Percentiles rank a stretch among this genome's conserved stretches.
Conservation (phyloP, 1,140 invertebrate genomes). For the Holcopasites calliopsidis region DNA sequence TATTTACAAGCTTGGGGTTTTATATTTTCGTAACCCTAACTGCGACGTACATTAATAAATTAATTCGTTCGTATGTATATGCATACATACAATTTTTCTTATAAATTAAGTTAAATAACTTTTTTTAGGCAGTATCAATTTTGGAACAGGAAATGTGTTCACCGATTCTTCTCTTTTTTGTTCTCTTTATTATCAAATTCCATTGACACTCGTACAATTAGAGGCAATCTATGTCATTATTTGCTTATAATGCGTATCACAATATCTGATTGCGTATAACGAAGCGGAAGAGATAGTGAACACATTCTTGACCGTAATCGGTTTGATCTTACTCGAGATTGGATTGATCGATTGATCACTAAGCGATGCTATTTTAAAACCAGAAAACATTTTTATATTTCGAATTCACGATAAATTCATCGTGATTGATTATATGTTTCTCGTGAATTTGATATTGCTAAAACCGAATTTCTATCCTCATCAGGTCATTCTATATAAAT, state of each 20-base stretch:
- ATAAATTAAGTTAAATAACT: slow-evolving; percentile 58
- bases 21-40: slow-evolving; percentile 14
- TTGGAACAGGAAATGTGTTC: neutral
- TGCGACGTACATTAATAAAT: slow-evolving; percentile 42
- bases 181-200: neutral
- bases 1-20: slow-evolving; percentile 50
- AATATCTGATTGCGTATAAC: neutral
- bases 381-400: no score
- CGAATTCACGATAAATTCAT: no score
- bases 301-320: neutral
- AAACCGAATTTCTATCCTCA: no score
- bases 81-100: slow-evolving; percentile 23
- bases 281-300: neutral
- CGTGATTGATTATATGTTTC: no score
- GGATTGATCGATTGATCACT: neutral
- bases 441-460: no score
- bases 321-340: neutral
- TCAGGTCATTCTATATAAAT: no score
- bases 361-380: neutral
- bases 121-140: neutral
- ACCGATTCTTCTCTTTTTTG: neutral
- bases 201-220: neutral
- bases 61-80: neutral
- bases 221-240: neutral
- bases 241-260: neutral